Evolutionary conservation across 2,888 invertebrate species (phyloP).

Genomic region (Drosophila melanosoma): DNA sequence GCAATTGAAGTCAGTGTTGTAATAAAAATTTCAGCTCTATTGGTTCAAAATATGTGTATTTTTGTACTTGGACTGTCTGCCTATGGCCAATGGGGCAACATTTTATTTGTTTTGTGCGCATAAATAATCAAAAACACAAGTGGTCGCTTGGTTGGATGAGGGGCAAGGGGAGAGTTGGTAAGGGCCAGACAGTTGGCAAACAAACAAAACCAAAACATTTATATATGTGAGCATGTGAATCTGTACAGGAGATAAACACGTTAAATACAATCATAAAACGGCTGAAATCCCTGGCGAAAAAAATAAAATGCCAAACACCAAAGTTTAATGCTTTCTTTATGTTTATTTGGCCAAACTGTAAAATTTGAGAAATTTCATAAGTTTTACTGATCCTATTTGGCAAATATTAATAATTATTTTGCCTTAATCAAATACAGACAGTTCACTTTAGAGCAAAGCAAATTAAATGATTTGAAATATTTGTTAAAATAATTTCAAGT

Average conservation of each 20-base stretch:
- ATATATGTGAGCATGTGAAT: slow-evolving; percentile 44
- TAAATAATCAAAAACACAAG: slow-evolving; percentile 66
- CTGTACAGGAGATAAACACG: slow-evolving; percentile 56
- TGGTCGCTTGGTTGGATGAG: not conserved
- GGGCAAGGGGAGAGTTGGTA: not conserved
- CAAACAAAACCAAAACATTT: slow-evolving; percentile 46
- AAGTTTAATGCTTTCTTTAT: slow-evolving; percentile 64
- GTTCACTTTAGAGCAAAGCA: not conserved
- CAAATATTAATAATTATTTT: slow-evolving; percentile 49
- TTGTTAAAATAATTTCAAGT: not conserved
- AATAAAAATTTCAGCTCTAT: slow-evolving; percentile 43
- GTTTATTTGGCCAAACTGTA: slow-evolving; percentile 47
- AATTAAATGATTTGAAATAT: not conserved
- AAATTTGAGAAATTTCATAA: slow-evolving; percentile 28
- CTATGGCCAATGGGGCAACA: slow-evolving; percentile 42
- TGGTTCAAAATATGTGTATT: slow-evolving; percentile 12
- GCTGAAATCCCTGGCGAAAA: slow-evolving; percentile 3
- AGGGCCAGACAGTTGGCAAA: slow-evolving; percentile 67
- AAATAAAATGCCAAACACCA: slow-evolving; percentile 53
- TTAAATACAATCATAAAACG: slow-evolving; percentile 53
- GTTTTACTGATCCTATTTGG: slow-evolving; percentile 33
- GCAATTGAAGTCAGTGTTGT: slow-evolving; percentile 43
- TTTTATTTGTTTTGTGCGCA: slow-evolving; percentile 69
- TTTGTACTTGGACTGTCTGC: slow-evolving; percentile 35
- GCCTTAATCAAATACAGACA: slow-evolving; percentile 27